Percentiles rank a stretch among this genome's conserved stretches.
Conservation (phyloP, 2,888 invertebrate species). For the Abscondita cerata region DNA sequence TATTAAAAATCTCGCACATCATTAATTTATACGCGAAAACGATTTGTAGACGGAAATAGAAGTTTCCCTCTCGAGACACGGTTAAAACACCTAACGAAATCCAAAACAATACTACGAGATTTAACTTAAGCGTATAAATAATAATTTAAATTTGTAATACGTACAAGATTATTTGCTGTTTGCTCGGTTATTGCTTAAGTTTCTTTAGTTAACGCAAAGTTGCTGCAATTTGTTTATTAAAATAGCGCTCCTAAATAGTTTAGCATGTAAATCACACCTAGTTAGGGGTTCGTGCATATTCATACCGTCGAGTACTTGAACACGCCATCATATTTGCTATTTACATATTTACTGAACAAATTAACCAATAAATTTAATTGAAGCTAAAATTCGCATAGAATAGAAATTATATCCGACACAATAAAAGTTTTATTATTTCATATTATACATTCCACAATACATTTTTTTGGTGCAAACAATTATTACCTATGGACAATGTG, state of each 20-base stretch:
- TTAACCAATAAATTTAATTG: conserved; percentile 37
- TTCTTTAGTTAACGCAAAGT: conserved; percentile 25
- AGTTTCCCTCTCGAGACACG: neutral
- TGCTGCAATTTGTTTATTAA: conserved; percentile 37
- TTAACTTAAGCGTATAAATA: conserved; percentile 22
- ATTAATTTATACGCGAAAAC: conserved; percentile 15
- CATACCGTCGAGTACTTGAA: conserved; percentile 30
- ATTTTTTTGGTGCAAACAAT: too few relatives aligned
- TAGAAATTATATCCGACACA: too few relatives aligned
- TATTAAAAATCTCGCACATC: conserved; percentile 20
- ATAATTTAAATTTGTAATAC: conserved; percentile 30
- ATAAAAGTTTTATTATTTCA: too few relatives aligned
- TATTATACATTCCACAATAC: too few relatives aligned
- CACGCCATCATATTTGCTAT: conserved; percentile 34
- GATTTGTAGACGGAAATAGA: conserved; percentile 10
- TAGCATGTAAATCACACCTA: conserved; percentile 37
- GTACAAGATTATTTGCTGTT: conserved; percentile 24
- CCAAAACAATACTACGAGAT: neutral
- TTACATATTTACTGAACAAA: conserved; percentile 35
- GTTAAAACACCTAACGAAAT: neutral
- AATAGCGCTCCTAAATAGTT: conserved; percentile 36
- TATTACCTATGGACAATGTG: too few relatives aligned
- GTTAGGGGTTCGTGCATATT: conserved; percentile 37
- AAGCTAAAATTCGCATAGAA: too few relatives aligned
- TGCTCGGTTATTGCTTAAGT: conserved; percentile 30